phyloP scores from a whole-genome alignment of 2,888 invertebrate species.

The Drosophila recens region DNA sequence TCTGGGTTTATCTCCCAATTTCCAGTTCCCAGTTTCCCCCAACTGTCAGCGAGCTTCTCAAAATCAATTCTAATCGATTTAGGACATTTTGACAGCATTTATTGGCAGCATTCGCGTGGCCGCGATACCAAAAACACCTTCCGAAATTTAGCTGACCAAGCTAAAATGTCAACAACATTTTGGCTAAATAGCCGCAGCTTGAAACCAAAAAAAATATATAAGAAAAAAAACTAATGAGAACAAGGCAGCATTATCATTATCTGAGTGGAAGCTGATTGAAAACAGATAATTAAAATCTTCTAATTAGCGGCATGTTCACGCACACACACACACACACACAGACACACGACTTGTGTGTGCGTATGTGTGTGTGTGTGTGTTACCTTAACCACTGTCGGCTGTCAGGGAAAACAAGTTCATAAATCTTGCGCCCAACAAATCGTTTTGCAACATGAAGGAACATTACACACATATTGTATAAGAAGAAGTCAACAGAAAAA shows the following conservation, averaged over 20 bases:
- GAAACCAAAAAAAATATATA: slow-evolving; percentile 3
- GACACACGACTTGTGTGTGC: not conserved
- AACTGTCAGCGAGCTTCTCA: slow-evolving; percentile 72
- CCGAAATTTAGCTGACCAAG: slow-evolving; percentile 25
- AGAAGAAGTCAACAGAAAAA: slow-evolving; percentile 50
- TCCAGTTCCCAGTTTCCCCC: not conserved
- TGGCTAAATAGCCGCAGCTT: slow-evolving; percentile 62
- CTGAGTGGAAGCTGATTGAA: slow-evolving; percentile 78
- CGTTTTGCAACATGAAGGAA: slow-evolving; percentile 83
- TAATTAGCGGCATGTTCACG: slow-evolving; percentile 81
- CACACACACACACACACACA: slow-evolving; percentile 58
- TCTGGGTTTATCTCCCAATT: slow-evolving; percentile 12
- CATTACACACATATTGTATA: slow-evolving; percentile 64
- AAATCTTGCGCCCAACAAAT: slow-evolving; percentile 83
- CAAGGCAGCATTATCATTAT: slow-evolving; percentile 73
- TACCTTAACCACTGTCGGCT: slow-evolving; percentile 83
- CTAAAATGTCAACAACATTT: slow-evolving; percentile 72
- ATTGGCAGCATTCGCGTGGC: slow-evolving; percentile 80
- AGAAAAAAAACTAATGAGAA: slow-evolving; percentile 41
- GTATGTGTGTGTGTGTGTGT: slow-evolving; percentile 66
- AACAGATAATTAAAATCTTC: slow-evolving; percentile 80
- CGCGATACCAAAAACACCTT: slow-evolving; percentile 71
- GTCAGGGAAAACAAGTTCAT: slow-evolving; percentile 83
- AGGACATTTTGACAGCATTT: slow-evolving; percentile 81
- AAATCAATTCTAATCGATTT: slow-evolving; percentile 83